Conservation (phyloP, 1,140 invertebrate genomes). For the Eumeta japonica region DNA sequence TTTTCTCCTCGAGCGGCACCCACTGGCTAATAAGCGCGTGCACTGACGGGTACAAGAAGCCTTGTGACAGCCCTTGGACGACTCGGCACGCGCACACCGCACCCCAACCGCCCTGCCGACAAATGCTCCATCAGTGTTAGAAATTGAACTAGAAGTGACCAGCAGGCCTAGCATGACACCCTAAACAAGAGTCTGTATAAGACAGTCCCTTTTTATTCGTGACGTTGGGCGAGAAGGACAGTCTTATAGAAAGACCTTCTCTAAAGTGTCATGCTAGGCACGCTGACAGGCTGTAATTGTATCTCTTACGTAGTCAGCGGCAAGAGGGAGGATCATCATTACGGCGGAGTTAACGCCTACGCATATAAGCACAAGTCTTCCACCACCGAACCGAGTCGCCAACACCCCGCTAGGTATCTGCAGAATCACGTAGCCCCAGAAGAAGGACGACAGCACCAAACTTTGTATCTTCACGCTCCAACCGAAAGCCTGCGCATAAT, state of each 20-base stretch:
- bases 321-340: slow-evolving; percentile 29
- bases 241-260: too few species aligned
- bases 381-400: slow-evolving; percentile 61
- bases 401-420: slow-evolving; percentile 65
- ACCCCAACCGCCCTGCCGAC: slow-evolving; percentile 56
- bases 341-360: slow-evolving; percentile 33
- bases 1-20: too few species aligned
- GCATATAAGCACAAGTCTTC: slow-evolving; percentile 34
- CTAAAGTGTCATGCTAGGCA: too few species aligned
- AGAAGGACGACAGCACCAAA: too few species aligned
- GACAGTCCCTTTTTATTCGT: too few species aligned
- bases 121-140: too few species aligned
- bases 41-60: slow-evolving; percentile 68
- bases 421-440: slow-evolving; percentile 44
- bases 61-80: slow-evolving; percentile 70
- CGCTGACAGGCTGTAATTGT: too few species aligned
- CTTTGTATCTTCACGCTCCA: slow-evolving; percentile 61
- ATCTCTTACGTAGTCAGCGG: slow-evolving; percentile 28
- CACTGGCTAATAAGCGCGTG: too few species aligned
- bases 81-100: slow-evolving; percentile 61
- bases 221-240: too few species aligned
- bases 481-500: slow-evolving; percentile 49
- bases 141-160: too few species aligned
- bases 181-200: too few species aligned
- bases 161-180: too few species aligned